Base-by-base conservation (phyloP, 2,888 invertebrate species). In the Drosophila affinis region DNA sequence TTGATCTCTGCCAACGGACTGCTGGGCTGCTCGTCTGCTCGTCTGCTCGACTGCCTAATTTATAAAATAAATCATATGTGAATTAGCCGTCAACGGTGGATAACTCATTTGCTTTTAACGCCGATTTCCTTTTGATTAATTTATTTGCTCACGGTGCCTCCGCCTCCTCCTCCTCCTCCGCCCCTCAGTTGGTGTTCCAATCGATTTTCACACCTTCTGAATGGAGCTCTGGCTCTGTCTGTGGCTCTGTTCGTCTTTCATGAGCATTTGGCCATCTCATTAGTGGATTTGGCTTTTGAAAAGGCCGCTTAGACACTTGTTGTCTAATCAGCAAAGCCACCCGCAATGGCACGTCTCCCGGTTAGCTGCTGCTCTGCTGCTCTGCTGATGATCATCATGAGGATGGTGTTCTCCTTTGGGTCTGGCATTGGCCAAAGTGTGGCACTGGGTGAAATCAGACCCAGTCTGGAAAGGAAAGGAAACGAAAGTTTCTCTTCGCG, bases 291-390 rank as follows among this genome's bases (percentile, higher is more conserved):
- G 29, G 52, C 72, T 62, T 88, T 85, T 85, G 85, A 85, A 81
- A 72, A 78, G 59, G 27, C 79, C 83, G 83, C 73, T 27, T 24
- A 78, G 75, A 67, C 85, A 88, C 85, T 86, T 88, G 88, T 83
- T 85, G 72, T 84, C 85, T 86, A 86, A 86, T 86, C 88, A 81
- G 85, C 76, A 81, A 76, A 87, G 78, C 85, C 85, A 87, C 87
- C 84, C 87, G 87, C 84, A 79, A 83, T 79, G 74, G 69, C 87
- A 83, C 84, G 83, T 88, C 76, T 59, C 48, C 46, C 46, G 51
- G 49, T 55, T 17, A 48, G 32, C 56, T 45, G 39, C 14, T 21
- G 21, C 18, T 21, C 56, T 34, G 39, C 14, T 14, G 6, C 4
- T 47, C n/a, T n/a, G 10, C n/a, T 56, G 39, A 56, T 56, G 46